Conservation (phyloP, 2,797 vertebrate genomes). For the Kryptopterus vitreolus region DNA sequence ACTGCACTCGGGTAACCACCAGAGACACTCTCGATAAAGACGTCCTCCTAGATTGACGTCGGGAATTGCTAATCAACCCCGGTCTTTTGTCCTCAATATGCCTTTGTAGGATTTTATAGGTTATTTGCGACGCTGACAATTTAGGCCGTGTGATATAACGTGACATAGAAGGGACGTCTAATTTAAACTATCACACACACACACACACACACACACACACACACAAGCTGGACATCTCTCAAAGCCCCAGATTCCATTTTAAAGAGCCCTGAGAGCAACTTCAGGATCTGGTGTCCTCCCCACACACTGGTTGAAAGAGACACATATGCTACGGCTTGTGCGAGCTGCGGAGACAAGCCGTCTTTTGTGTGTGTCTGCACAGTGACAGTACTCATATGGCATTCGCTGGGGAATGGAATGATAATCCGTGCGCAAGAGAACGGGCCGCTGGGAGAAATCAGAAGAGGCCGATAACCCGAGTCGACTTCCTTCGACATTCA, state of each 20-base stretch:
- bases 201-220: slow-evolving; percentile 16
- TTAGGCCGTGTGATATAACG: slow-evolving; percentile 9
- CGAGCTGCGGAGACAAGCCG: slow-evolving; percentile 30
- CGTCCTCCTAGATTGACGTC: slow-evolving; percentile 37
- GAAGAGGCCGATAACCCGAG: slow-evolving; percentile 39
- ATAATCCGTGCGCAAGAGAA: slow-evolving; percentile 49
- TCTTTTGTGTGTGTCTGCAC: slow-evolving; percentile 31
- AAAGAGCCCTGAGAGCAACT: slow-evolving; percentile 22
- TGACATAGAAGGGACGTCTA: background rate
- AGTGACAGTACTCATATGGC: slow-evolving; percentile 24
- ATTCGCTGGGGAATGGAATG: slow-evolving; percentile 24
- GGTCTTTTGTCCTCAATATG: slow-evolving; percentile 33
- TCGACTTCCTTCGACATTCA: slow-evolving; percentile 35
- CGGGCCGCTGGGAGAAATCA: slow-evolving; percentile 36
- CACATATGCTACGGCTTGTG: slow-evolving; percentile 39
- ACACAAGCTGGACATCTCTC: slow-evolving; percentile 16
- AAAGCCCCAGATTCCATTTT: slow-evolving; percentile 34
- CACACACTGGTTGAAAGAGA: slow-evolving; percentile 32
- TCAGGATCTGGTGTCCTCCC: slow-evolving; percentile 6
- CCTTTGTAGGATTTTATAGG: slow-evolving; percentile 37
- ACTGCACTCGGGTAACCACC: slow-evolving; percentile 48
- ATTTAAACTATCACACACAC: background rate
- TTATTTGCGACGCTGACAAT: slow-evolving; percentile 39
- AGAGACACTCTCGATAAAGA: slow-evolving; percentile 47
- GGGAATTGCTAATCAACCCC: slow-evolving; percentile 43